Percentiles rank a stretch among this genome's conserved stretches.
phyloP scores from a whole-genome alignment of 2,113 vertebrate species.

The Callocephalon fimbriatum region DNA sequence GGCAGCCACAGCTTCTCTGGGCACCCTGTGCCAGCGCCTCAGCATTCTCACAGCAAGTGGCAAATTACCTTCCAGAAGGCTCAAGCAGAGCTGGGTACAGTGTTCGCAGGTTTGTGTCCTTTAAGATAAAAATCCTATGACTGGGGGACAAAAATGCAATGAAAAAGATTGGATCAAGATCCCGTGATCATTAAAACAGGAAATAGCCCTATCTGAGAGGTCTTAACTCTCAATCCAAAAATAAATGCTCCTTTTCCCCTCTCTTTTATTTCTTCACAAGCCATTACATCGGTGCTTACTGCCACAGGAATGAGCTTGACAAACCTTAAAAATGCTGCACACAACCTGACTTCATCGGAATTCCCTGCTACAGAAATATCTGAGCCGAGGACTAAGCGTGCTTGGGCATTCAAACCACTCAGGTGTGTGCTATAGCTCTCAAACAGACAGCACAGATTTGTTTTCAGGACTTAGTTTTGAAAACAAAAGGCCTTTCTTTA shows the following conservation, averaged over 20 bases:
- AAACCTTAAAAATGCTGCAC: slow-evolving; percentile 13
- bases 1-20: background rate
- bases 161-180: slow-evolving; percentile 18
- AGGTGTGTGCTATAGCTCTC: background rate
- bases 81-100: background rate
- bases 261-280: background rate
- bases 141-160: background rate
- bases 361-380: background rate
- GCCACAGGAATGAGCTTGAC: background rate
- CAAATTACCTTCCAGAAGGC: background rate
- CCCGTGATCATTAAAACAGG: background rate
- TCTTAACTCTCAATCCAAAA: slow-evolving; percentile 22
- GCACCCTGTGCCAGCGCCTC: background rate
- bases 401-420: background rate
- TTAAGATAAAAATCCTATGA: background rate
- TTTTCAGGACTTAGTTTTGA: background rate
- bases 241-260: background rate
- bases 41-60: background rate
- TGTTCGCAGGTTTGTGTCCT: background rate
- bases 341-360: background rate
- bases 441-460: background rate
- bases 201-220: background rate
- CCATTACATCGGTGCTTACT: background rate
- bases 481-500: background rate
- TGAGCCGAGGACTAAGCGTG: background rate